Evolutionary conservation across 2,113 vertebrate genomes (phyloP).

Genomic region (Amia ocellicauda): DNA sequence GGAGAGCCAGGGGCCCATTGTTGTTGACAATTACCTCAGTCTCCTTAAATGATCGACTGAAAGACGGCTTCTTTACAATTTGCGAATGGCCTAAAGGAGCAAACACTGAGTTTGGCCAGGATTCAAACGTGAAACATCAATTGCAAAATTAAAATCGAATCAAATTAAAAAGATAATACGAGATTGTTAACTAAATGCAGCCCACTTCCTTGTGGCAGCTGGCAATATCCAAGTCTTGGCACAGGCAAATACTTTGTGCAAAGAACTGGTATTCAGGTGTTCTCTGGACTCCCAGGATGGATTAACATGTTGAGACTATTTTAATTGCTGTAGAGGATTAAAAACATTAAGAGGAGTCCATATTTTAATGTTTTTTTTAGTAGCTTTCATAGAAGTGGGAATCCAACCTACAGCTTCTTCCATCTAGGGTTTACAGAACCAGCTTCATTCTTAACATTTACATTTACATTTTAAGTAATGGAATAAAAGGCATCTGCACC

Average conservation of each 20-base stretch:
- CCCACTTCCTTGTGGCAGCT: slow-evolving; percentile 27
- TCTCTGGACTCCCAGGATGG: slow-evolving; percentile 22
- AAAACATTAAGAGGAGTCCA: slow-evolving; percentile 20
- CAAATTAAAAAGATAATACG: slow-evolving; percentile 26
- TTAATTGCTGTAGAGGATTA: slow-evolving; percentile 28
- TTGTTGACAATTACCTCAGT: slow-evolving; percentile 23
- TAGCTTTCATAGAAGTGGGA: too few species aligned
- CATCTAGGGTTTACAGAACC: too few species aligned
- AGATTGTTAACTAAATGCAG: slow-evolving; percentile 33
- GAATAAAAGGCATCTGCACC: too few species aligned
- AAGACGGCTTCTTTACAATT: too few species aligned
- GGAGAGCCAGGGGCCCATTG: slow-evolving; percentile 15
- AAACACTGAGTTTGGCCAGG: slow-evolving; percentile 32
- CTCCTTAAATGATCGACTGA: slow-evolving; percentile 23
- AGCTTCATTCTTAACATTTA: too few species aligned
- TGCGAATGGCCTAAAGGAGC: too few species aligned
- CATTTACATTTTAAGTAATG: too few species aligned
- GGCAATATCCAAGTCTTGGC: slow-evolving; percentile 18
- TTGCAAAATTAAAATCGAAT: slow-evolving; percentile 36
- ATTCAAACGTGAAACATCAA: slow-evolving; percentile 32
- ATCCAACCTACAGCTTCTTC: too few species aligned
- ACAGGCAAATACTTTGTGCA: slow-evolving; percentile 24
- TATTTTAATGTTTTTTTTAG: too few species aligned
- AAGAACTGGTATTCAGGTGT: slow-evolving; percentile 9
- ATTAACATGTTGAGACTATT: slow-evolving; percentile 30